Conservation (phyloP, 2,888 invertebrate genomes). For the Chymomyza amoena region DNA sequence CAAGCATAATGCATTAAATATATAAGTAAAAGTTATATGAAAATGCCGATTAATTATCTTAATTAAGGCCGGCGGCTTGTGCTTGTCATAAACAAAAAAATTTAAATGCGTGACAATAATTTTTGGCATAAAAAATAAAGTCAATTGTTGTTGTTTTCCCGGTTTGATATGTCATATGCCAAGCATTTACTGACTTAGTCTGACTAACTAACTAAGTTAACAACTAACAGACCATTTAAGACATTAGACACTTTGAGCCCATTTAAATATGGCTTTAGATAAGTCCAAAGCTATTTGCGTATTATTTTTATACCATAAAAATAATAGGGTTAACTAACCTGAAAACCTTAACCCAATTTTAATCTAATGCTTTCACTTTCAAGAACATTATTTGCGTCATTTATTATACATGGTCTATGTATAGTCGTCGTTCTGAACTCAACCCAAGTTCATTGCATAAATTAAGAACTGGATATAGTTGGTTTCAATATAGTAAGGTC, state of each 20-base stretch:
- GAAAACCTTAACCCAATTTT: constrained; percentile 58
- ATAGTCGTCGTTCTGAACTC: constrained; percentile 26
- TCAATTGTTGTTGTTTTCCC: neutral
- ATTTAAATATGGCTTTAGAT: constrained; percentile 7
- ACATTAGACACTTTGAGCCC: constrained; percentile 14
- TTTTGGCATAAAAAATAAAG: constrained; percentile 5
- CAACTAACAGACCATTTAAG: neutral
- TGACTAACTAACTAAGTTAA: neutral
- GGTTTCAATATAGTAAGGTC: neutral
- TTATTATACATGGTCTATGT: neutral
- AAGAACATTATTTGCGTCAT: neutral
- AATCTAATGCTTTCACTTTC: constrained; percentile 9
- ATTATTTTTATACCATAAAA: neutral
- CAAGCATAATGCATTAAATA: constrained; percentile 9
- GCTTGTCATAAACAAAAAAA: constrained; percentile 15
- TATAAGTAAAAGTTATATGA: constrained; percentile 30
- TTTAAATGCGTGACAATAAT: constrained; percentile 19
- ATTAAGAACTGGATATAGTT: constrained; percentile 25
- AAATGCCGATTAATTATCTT: constrained; percentile 39
- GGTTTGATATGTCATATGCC: neutral
- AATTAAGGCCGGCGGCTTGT: constrained; percentile 37
- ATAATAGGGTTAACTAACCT: too few species aligned
- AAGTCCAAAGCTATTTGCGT: neutral
- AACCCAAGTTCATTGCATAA: constrained; percentile 35
- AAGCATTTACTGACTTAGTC: neutral